Evolutionary conservation across 2,113 vertebrate genomes (phyloP).

Genomic region (Chamaea fasciata): DNA sequence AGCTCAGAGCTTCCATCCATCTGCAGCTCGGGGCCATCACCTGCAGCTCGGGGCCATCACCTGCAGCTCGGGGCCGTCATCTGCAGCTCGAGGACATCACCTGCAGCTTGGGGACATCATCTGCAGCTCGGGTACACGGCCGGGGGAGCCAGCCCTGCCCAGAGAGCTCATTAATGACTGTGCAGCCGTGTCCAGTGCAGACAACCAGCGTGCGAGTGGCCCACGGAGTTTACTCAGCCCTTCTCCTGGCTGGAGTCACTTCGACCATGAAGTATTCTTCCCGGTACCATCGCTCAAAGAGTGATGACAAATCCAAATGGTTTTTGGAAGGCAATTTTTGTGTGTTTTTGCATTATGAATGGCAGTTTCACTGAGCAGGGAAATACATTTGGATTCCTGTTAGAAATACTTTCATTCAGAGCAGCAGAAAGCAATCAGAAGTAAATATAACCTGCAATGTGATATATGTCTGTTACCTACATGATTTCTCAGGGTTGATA

Average conservation of each 20-base stretch:
- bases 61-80: too few relatives aligned
- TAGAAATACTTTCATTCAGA: not conserved
- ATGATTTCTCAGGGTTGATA: not conserved
- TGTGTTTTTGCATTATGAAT: not conserved
- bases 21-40: too few relatives aligned
- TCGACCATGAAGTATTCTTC: not conserved
- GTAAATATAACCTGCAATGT: not conserved
- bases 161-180: not conserved
- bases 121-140: not conserved
- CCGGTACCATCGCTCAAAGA: slow-evolving; percentile 1
- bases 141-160: not conserved
- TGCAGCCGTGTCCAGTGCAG: rapidly evolving
- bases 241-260: not conserved
- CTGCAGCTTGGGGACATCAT: too few relatives aligned
- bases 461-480: not conserved
- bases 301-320: slow-evolving; percentile 18
- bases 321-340: not conserved
- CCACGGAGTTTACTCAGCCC: not conserved
- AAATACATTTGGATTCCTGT: not conserved
- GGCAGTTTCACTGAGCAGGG: not conserved
- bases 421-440: not conserved
- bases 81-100: too few relatives aligned
- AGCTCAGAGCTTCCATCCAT: too few relatives aligned
- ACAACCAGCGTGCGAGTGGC: not conserved
- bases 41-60: too few relatives aligned